phyloP scores from a whole-genome alignment of 2,888 invertebrate genomes.

The Agonopterix arenella region DNA sequence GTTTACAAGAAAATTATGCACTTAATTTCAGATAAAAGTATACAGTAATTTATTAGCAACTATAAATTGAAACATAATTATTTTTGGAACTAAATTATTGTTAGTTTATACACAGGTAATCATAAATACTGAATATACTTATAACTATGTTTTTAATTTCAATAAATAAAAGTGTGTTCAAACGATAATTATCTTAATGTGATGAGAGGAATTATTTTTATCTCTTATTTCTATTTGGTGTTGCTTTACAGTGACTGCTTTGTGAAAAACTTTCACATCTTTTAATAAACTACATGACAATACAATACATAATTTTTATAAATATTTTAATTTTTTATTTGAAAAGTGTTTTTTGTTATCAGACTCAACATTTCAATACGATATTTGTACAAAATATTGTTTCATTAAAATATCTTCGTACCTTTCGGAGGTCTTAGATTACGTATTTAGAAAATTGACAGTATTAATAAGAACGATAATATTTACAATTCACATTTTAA shows the following conservation, averaged over 20 bases:
- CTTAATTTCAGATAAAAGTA: no score
- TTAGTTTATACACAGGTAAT: no score
- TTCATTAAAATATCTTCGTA: constrained; percentile 40
- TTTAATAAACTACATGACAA: constrained; percentile 34
- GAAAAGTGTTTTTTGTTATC: constrained; percentile 52
- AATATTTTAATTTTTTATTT: constrained; percentile 36
- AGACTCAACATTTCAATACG: constrained; percentile 62
- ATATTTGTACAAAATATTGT: constrained; percentile 64
- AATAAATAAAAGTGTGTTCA: background rate
- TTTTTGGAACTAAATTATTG: no score
- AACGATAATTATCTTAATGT: background rate
- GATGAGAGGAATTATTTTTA: constrained; percentile 18
- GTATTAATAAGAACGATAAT: constrained; percentile 33
- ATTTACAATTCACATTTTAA: constrained; percentile 33
- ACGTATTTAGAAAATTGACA: constrained; percentile 69
- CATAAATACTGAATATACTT: no score
- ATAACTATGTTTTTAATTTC: background rate
- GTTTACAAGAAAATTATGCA: no score
- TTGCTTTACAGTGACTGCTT: constrained; percentile 62
- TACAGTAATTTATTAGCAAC: no score
- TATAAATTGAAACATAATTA: no score
- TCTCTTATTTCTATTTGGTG: constrained; percentile 66
- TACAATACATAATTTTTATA: constrained; percentile 26
- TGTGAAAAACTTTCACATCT: constrained; percentile 41
- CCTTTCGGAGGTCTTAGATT: constrained; percentile 41